Evolutionary conservation across 2,797 vertebrate genomes (phyloP), one percentile per base, ranked within the genome.

Genomic region (Vipera ursinii): DNA sequence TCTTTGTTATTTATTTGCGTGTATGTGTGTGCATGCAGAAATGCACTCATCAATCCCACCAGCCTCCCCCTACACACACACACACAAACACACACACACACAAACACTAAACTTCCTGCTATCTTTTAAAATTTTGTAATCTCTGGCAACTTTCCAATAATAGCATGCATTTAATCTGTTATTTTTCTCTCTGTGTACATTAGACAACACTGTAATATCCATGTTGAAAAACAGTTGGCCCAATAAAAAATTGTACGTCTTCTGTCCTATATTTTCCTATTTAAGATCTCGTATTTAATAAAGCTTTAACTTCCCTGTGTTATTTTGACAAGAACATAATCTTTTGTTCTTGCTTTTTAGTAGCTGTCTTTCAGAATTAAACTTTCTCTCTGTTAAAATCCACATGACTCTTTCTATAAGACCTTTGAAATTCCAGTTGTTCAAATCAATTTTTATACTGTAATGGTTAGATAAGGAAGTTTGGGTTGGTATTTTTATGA

Each of bases 401-500:
- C 86, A 20, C 24, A 6, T 93, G 93, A 94, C 95, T 94, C 15
- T 91, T 85, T 88, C 69, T 38, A 93, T 28, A 53, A 90, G 51
- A 28, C 26, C 7, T 60, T 57, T 28, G 60, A 91, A 28, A 17
- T 63, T 60, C 6, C 65, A 91, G 17, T 6, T 94, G 44, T 93
- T 90, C 88, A 93, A 73, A 38, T 2, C 91, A 86, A 91, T 55
- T 90, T 44, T 92, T 69, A 88, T 57, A 93, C 92, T 94, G 78
- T 88, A 90, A 95, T 92, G 93, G 61, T 88, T 93, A 88, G 82
- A 93, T 93, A 96, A 78, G 44, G 55, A 95, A 90, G 88, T 96
- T 96, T 95, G 26, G 15, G 94, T 95, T 28, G 92, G 86, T 95
- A 94, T 4, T 63, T 94, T 95, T 89, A 89, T 88, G 94, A 91